Conservation (phyloP, 2,797 vertebrate genomes). For the Molossus alvarezi region DNA sequence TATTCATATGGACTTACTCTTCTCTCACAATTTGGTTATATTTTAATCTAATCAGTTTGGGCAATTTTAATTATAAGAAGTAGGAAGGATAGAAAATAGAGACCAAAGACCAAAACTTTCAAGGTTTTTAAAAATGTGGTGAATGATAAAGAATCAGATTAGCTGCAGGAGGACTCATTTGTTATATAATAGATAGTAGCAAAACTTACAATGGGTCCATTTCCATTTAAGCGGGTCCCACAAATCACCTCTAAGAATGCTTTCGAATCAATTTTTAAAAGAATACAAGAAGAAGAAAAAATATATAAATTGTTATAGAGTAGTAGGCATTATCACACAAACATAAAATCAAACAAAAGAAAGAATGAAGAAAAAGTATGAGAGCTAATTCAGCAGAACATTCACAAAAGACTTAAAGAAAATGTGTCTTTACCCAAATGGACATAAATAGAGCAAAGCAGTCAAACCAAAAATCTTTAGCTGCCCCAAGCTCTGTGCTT, state of each 20-base stretch:
- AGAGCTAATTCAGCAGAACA: neutral
- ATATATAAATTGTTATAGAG: neutral
- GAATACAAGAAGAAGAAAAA: neutral
- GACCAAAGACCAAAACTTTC: neutral
- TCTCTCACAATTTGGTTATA: neutral
- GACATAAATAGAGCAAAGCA: neutral
- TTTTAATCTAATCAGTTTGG: neutral
- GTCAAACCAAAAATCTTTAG: neutral
- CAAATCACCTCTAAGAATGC: neutral
- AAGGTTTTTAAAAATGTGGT: neutral
- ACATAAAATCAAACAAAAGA: constrained; percentile 14
- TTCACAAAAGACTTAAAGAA: neutral
- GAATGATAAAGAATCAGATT: neutral
- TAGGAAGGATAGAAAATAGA: neutral
- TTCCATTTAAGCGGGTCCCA: neutral
- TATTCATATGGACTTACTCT: neutral
- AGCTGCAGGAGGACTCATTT: neutral
- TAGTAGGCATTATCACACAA: neutral
- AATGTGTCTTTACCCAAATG: neutral
- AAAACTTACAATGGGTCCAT: neutral
- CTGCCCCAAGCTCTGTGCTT: neutral
- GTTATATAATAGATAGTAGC: neutral
- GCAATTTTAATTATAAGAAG: constrained; percentile 29
- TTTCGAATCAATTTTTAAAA: neutral
- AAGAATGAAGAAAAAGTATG: neutral